These are phyloP conservation scores for Andricus curvator DNA, from an alignment of 2,888 invertebrate species.

Conservation along the genomic window DNA sequence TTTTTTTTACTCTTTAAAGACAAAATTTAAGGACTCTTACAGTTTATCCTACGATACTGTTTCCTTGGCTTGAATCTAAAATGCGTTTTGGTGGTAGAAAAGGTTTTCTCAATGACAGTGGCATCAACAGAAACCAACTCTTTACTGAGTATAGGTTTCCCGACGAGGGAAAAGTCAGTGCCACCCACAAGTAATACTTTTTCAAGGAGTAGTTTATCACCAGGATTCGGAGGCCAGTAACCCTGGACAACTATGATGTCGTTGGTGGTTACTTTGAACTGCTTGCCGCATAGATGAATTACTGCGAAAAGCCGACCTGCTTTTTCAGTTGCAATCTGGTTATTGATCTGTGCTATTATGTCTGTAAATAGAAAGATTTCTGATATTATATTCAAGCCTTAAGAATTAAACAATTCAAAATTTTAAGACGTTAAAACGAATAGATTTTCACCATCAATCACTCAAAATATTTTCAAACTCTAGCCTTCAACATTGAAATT, in stretches of 20 bases:
- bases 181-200: constrained; percentile 91
- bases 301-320: constrained; percentile 89
- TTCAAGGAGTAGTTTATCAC: constrained; percentile 89
- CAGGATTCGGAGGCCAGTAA: constrained; percentile 89
- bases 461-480: too few species aligned
- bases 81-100: constrained; percentile 88
- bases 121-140: constrained; percentile 88
- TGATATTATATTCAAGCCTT: too few species aligned
- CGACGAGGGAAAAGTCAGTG: constrained; percentile 89
- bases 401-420: too few species aligned
- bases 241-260: constrained; percentile 91
- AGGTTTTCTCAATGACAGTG: constrained; percentile 90
- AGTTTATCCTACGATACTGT: constrained; percentile 88
- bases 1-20: neutral
- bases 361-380: constrained; percentile 70
- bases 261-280: constrained; percentile 91
- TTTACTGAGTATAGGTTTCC: constrained; percentile 87
- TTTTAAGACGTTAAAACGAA: too few species aligned
- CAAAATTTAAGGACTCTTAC: constrained; percentile 74
- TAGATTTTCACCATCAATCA: too few species aligned
- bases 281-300: constrained; percentile 89
- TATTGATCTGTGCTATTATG: constrained; percentile 83
- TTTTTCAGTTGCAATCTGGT: constrained; percentile 80
- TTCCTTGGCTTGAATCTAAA: constrained; percentile 89
- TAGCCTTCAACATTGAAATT: too few species aligned